phyloP scores from a whole-genome alignment of 2,888 invertebrate genomes.

The Chaitophorus viminalis region DNA sequence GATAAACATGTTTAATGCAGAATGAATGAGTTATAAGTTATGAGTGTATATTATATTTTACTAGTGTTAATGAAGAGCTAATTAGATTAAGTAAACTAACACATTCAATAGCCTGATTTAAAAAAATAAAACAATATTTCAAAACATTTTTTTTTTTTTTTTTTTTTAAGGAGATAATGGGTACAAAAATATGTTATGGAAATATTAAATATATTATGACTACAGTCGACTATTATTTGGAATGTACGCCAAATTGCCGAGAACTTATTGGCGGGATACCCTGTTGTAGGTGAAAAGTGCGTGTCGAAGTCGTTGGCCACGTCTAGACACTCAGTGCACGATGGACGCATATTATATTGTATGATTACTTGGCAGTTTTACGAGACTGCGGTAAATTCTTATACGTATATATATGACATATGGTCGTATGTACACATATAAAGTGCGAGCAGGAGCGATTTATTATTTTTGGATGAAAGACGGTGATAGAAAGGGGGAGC shows the following conservation, averaged over 20 bases:
- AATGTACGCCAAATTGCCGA: conserved; percentile 17
- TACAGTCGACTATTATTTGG: conserved; percentile 3
- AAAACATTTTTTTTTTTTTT: not conserved
- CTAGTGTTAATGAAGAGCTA: not conserved
- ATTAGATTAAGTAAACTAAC: not conserved
- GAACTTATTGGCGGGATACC: not conserved
- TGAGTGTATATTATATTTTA: not conserved
- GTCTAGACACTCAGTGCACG: conserved; percentile 47
- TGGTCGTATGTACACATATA: not conserved
- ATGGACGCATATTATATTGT: conserved; percentile 26
- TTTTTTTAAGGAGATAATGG: no score
- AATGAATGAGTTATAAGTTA: not conserved
- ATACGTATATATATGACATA: not conserved
- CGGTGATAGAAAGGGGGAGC: not conserved
- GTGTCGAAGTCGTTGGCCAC: conserved; percentile 56
- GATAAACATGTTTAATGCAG: no score
- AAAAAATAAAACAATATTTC: not conserved
- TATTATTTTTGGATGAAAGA: conserved; percentile 45
- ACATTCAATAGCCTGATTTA: not conserved
- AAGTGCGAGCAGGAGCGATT: not conserved
- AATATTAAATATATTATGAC: not conserved
- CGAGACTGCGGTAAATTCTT: conserved; percentile 27
- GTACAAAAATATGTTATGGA: not conserved
- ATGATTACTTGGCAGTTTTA: conserved; percentile 58
- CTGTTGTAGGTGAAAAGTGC: conserved; percentile 54